A percentile compares a stretch with the other conserved stretches of the same genome.
Evolutionary conservation across 2,113 vertebrate genomes (phyloP).

Genomic region (Sinocyclocheilus anophthalmus): DNA sequence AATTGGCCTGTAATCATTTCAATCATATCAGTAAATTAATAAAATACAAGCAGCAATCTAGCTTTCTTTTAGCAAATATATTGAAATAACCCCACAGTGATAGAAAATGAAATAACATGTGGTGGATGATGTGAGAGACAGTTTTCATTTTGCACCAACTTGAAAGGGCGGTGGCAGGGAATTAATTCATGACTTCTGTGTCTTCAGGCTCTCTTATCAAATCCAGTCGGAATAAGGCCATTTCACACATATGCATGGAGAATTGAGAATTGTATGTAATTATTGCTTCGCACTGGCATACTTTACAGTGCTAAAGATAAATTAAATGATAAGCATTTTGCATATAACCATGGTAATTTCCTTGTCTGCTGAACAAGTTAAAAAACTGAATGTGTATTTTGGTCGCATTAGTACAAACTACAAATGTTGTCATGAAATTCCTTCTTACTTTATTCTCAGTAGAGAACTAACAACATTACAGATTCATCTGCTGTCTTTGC

Average conservation of each 20-base stretch:
- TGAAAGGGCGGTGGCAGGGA: conserved; percentile 50
- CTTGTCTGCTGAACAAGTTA: conserved; percentile 47
- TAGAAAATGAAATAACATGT: conserved; percentile 46
- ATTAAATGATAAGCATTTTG: conserved; percentile 72
- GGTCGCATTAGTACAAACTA: conserved; percentile 43
- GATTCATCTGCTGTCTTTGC: neutral
- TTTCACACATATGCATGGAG: conserved; percentile 52
- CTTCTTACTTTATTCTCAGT: neutral
- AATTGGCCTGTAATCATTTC: conserved; percentile 54
- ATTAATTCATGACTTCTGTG: conserved; percentile 57
- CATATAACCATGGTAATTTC: conserved; percentile 55
- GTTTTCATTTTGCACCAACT: conserved; percentile 58
- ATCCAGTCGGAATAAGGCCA: conserved; percentile 68
- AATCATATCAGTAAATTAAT: conserved; percentile 62
- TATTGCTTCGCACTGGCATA: conserved; percentile 69
- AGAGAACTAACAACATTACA: neutral
- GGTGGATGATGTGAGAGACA: conserved; percentile 57
- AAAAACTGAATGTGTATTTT: conserved; percentile 58
- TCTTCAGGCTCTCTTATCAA: conserved; percentile 65
- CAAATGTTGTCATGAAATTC: conserved; percentile 31
- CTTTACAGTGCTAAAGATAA: conserved; percentile 70
- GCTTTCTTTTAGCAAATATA: conserved; percentile 59
- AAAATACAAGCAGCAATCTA: conserved; percentile 46
- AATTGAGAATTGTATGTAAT: conserved; percentile 69
- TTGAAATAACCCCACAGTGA: conserved; percentile 50